Conservation (phyloP, 1,140 invertebrate genomes). For the Heliconius hewitsoni region DNA sequence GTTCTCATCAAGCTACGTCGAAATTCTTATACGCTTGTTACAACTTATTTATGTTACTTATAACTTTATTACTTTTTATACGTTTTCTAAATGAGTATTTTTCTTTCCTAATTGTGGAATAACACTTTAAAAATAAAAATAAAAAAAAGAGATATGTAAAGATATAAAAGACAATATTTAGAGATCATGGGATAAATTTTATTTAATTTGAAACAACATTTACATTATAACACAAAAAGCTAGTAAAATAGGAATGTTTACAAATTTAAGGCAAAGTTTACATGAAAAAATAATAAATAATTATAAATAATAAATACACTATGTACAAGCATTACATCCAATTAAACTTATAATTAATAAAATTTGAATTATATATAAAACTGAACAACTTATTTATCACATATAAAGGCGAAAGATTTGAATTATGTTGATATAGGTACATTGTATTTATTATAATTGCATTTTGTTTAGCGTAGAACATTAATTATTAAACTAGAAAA, state of each 20-base stretch:
- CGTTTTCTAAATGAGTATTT: too few species aligned
- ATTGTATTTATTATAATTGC: not conserved
- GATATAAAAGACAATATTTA: not conserved
- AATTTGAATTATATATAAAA: slow-evolving; percentile 4
- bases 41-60: too few species aligned
- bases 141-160: not conserved
- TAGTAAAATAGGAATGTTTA: not conserved
- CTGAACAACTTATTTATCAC: slow-evolving; percentile 24
- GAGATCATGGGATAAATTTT: slow-evolving; percentile 12
- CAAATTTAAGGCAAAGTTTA: not conserved
- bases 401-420: slow-evolving; percentile 17
- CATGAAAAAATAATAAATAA: slow-evolving; percentile 4
- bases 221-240: not conserved
- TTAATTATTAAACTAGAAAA: slow-evolving; percentile 5
- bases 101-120: too few species aligned
- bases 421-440: not conserved
- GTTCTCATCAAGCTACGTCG: too few species aligned
- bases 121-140: too few species aligned
- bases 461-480: not conserved
- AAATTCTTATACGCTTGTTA: too few species aligned
- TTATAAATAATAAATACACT: slow-evolving; percentile 1
- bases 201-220: slow-evolving; percentile 13
- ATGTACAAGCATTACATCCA: slow-evolving; percentile 1
- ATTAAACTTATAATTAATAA: slow-evolving; percentile 1
- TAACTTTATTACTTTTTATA: too few species aligned